Evolutionary conservation across 1,140 invertebrate species (phyloP).

Genomic region (Lasioglossum baleicum): DNA sequence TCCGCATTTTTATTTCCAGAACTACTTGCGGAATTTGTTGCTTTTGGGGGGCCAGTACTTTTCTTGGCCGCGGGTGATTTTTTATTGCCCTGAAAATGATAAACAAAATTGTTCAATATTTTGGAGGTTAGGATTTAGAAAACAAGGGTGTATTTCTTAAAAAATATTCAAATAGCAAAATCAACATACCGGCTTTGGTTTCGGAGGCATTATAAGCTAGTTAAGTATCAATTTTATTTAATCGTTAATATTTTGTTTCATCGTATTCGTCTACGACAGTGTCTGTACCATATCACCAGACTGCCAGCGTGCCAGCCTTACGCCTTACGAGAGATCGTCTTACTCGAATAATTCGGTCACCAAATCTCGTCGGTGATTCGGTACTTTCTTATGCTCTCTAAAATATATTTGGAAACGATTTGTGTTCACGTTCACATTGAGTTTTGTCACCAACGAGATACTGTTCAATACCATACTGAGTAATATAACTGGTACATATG

Average conservation of each 20-base stretch:
- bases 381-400: no score
- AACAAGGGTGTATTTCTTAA: neutral
- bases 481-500: no score
- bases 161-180: neutral
- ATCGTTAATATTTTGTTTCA: neutral
- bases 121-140: neutral
- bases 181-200: constrained; percentile 29
- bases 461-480: no score
- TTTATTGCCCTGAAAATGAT: constrained; percentile 38
- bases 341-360: no score
- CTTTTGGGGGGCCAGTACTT: neutral
- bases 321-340: no score
- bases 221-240: neutral
- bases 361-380: no score
- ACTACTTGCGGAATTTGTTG: no score
- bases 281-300: neutral
- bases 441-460: no score
- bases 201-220: constrained; percentile 41
- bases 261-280: neutral
- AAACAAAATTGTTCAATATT: neutral
- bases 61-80: neutral
- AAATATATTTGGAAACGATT: no score
- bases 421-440: no score
- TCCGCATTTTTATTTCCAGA: neutral
- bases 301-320: no score